Conservation (phyloP, 2,113 vertebrate species). For the Pongo pygmaeus region DNA sequence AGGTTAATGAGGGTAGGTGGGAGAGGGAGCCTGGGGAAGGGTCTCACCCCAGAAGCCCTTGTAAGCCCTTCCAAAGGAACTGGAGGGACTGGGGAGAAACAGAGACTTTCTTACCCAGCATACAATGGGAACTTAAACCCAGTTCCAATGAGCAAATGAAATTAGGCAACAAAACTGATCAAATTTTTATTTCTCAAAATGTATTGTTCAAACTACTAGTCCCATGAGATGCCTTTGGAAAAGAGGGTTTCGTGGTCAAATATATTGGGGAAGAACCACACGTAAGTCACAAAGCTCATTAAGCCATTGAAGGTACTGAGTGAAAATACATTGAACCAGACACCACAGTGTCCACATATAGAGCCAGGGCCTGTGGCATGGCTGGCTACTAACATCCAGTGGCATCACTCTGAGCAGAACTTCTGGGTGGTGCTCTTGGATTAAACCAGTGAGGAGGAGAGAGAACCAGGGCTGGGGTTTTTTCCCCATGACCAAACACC, state of each 20-base stretch:
- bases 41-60: accelerated
- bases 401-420: not conserved
- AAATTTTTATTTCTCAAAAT: not conserved
- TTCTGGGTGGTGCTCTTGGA: not conserved
- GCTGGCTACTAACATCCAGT: not conserved
- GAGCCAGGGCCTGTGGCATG: not conserved
- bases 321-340: not conserved
- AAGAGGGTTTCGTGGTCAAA: not conserved
- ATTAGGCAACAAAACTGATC: not conserved
- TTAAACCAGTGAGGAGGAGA: not conserved
- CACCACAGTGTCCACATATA: accelerated
- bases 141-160: not conserved
- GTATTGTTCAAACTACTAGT: not conserved
- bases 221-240: not conserved
- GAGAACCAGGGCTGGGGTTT: too few species aligned
- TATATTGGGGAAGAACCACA: not conserved
- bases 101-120: not conserved
- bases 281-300: not conserved
- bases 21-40: not conserved
- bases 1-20: not conserved
- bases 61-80: not conserved
- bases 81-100: not conserved
- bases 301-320: not conserved
- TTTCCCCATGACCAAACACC: not conserved
- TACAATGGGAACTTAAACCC: accelerated